Evolutionary conservation across 2,888 invertebrate genomes (phyloP), one percentile per base, ranked within the genome.

Genomic region (Agrypnus murinus): DNA sequence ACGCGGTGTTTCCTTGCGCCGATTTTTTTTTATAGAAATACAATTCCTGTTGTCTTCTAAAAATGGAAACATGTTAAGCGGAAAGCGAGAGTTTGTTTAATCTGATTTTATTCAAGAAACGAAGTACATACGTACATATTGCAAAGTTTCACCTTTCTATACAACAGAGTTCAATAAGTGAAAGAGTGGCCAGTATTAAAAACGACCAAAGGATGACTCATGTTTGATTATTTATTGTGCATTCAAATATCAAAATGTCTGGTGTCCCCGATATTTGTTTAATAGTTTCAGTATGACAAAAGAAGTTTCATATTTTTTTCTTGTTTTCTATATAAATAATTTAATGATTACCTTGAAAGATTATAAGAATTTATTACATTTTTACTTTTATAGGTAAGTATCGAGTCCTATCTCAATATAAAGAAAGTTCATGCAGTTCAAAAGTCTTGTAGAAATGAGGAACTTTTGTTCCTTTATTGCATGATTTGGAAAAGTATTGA

Each of bases 91-190:
- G 19, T 10, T 8, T 46, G 17, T 15, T 46, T 46, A 46, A 46
- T 46, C 46, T 46, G 46, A 46, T 53, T 53, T 53, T 53, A 53
- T 53, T 53, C 34, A 32, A 9, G 14, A 15, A 53, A 32, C 53
- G 53, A 34, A 34, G 15, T 46, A 14, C 53, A 53, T 14, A n/a
- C n/a, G n/a, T n/a, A n/a, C n/a, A n/a, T n/a, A n/a, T n/a, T n/a
- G n/a, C n/a, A n/a, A n/a, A 53, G 53, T 53, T 53, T 53, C 53
- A 34, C 53, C 53, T 53, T 53, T 53, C 53, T 34, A 53, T 34
- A 53, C 10, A 10, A 19, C 19, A 14, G 31, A 53, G 53, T 53
- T 34, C 53, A 34, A 25, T 25, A 25, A 25, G 53, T 53, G 53
- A 53, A 53, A 53, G 53, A 53, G 4, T 10, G 34, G n/a, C 32